A percentile compares a stretch with the other conserved stretches of the same genome.
These are phyloP conservation scores for Parthenolecanium corni DNA, from an alignment of 2,888 invertebrate species.

Conservation along the genomic window DNA sequence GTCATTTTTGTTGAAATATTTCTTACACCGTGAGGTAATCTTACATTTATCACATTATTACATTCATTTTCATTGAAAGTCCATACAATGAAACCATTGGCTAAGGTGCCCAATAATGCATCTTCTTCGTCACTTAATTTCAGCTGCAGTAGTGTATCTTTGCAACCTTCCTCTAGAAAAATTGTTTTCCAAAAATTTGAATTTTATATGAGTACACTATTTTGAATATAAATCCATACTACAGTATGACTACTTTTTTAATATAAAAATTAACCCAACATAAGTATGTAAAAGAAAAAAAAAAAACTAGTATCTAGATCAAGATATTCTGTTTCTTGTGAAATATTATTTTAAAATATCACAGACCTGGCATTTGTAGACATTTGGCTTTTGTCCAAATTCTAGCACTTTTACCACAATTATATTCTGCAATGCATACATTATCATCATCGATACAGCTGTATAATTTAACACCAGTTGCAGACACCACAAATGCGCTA, in stretches of 20 bases:
- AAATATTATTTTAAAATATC: too few species aligned
- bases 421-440: conserved; percentile 42
- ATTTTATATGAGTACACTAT: too few species aligned
- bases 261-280: neutral
- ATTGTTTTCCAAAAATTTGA: neutral
- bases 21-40: conserved; percentile 72
- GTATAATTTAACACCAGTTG: conserved; percentile 53
- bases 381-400: conserved; percentile 52
- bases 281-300: too few species aligned
- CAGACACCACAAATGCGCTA: conserved; percentile 58
- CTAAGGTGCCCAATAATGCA: conserved; percentile 69
- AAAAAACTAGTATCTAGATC: too few species aligned
- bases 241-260: too few species aligned
- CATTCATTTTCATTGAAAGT: conserved; percentile 47
- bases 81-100: conserved; percentile 75
- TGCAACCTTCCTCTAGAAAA: conserved; percentile 6
- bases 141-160: conserved; percentile 53
- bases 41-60: conserved; percentile 47
- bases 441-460: conserved; percentile 53
- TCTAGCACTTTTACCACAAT: conserved; percentile 41
- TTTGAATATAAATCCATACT: neutral
- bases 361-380: conserved; percentile 48
- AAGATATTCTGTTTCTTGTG: too few species aligned
- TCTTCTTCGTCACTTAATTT: conserved; percentile 71
- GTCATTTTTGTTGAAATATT: conserved; percentile 89